These are phyloP conservation scores for Tenthredo livida DNA, from an alignment of 2,888 invertebrate species.

Conservation along the genomic window DNA sequence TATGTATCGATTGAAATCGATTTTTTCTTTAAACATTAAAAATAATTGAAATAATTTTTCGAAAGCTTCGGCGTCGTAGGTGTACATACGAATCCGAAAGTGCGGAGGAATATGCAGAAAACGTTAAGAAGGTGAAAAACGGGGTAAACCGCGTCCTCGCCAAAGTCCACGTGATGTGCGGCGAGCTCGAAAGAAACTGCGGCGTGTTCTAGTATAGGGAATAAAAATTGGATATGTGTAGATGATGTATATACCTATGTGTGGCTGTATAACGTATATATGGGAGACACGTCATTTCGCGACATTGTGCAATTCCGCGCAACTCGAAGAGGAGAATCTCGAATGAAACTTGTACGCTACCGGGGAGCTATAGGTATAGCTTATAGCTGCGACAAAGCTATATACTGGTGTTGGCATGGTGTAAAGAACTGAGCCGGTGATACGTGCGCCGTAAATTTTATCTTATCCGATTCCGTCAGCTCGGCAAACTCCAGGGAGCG, in stretches of 20 bases:
- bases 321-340: neutral
- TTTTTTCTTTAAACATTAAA: neutral
- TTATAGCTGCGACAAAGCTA: neutral
- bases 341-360: neutral
- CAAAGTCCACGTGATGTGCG: too few species aligned
- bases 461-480: slow-evolving; percentile 45
- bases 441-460: slow-evolving; percentile 44
- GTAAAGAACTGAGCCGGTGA: slow-evolving; percentile 11
- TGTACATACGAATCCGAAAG: too few species aligned
- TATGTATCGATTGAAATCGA: neutral
- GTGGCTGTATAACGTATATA: neutral
- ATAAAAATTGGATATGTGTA: neutral
- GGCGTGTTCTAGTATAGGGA: neutral
- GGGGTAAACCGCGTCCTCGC: too few species aligned
- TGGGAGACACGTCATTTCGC: neutral
- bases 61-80: too few species aligned
- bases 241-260: neutral
- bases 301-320: slow-evolving; percentile 16
- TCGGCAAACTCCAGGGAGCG: slow-evolving; percentile 34
- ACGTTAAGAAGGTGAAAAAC: too few species aligned
- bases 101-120: too few species aligned
- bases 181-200: too few species aligned
- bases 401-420: neutral
- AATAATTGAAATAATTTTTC: too few species aligned
- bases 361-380: neutral